Percentiles rank a stretch among this genome's conserved stretches.
Conservation (phyloP, 2,797 vertebrate species). For the Arrhamphus sclerolepis region DNA sequence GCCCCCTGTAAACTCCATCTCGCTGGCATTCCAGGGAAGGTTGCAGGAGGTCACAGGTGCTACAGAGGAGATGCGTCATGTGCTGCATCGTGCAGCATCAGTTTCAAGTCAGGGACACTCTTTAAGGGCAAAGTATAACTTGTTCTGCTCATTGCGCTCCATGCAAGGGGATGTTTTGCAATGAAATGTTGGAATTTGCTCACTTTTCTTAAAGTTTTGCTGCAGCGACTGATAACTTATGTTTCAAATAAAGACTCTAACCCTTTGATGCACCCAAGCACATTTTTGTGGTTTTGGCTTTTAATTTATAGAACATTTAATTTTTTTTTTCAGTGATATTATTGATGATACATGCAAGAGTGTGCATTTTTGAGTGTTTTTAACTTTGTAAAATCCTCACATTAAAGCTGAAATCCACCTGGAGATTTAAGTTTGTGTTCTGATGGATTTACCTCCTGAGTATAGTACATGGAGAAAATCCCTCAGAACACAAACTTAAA, state of each 20-base stretch:
- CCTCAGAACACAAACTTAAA: no score
- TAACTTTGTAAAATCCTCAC: no score
- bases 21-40: slow-evolving; percentile 27
- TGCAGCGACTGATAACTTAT: slow-evolving; percentile 1
- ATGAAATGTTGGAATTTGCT: neutral
- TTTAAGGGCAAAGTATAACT: neutral
- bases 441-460: no score
- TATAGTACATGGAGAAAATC: no score
- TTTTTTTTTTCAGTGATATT: no score
- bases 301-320: no score
- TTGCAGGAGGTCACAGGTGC: slow-evolving; percentile 59
- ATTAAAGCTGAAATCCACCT: no score
- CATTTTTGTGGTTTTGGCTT: no score
- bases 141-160: neutral
- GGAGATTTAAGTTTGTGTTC: no score
- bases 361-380: no score
- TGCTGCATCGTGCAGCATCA: neutral
- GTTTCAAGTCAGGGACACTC: neutral
- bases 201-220: slow-evolving; percentile 1
- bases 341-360: no score
- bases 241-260: slow-evolving; percentile 4
- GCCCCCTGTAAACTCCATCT: neutral
- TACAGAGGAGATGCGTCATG: slow-evolving; percentile 18
- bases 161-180: slow-evolving; percentile 17
- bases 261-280: no score